These are phyloP conservation scores for Cnemophilus loriae DNA, from an alignment of 2,113 vertebrate species.

Conservation along the genomic window DNA sequence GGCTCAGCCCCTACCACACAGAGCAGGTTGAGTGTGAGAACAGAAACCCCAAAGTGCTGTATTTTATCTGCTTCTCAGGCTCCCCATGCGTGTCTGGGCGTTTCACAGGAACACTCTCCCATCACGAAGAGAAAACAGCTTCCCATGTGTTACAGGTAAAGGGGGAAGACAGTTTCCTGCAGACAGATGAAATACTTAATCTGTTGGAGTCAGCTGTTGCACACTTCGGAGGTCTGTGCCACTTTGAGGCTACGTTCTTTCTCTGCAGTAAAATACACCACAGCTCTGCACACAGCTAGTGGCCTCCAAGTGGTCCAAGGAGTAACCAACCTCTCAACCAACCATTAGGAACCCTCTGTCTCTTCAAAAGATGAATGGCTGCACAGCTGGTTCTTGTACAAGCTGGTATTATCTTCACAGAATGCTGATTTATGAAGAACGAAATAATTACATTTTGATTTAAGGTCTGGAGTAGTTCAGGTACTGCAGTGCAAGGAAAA, in stretches of 20 bases:
- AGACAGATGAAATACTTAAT: neutral
- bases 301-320: neutral
- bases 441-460: slow-evolving; percentile 56
- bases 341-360: neutral
- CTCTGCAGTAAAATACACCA: neutral
- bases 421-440: slow-evolving; percentile 24
- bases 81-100: neutral
- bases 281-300: neutral
- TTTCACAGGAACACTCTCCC: neutral
- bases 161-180: neutral
- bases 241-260: neutral
- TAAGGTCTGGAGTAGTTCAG: slow-evolving; percentile 11
- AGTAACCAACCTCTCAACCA: neutral
- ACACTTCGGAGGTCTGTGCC: neutral
- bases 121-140: neutral
- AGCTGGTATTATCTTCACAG: neutral
- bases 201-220: neutral
- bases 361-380: neutral
- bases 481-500: neutral
- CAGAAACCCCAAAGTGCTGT: accelerated
- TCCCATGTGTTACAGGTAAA: neutral
- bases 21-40: neutral
- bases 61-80: neutral
- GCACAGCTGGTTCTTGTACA: neutral
- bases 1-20: neutral